Conservation (phyloP, 2,797 vertebrate species). For the Cuniculus paca region DNA sequence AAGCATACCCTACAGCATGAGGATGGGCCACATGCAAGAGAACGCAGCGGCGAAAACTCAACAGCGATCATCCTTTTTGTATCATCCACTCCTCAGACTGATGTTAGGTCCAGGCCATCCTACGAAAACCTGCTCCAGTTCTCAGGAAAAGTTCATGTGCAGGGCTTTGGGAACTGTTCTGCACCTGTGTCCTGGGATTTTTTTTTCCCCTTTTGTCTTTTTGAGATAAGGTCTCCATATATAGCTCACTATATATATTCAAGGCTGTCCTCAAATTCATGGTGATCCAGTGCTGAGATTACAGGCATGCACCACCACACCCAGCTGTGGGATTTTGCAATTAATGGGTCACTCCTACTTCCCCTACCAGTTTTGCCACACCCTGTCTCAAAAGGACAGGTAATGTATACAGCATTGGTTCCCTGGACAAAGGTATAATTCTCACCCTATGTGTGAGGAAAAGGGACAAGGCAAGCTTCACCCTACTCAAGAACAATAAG, state of each 20-base stretch:
- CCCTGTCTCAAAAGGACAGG: not conserved
- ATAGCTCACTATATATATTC: no score
- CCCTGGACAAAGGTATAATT: not conserved
- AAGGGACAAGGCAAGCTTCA: not conserved
- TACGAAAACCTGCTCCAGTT: not conserved
- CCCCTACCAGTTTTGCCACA: not conserved
- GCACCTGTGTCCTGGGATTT: not conserved
- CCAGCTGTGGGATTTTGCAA: not conserved
- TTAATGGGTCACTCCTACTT: not conserved
- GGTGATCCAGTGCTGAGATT: not conserved
- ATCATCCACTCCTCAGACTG: not conserved
- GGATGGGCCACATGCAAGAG: not conserved
- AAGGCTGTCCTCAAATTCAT: not conserved
- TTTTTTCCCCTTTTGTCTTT: no score
- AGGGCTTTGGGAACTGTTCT: not conserved
- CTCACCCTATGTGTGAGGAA: not conserved
- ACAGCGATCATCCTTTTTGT: not conserved
- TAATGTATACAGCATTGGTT: not conserved
- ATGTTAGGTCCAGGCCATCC: not conserved
- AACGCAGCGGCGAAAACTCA: not conserved
- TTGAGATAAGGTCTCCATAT: not conserved
- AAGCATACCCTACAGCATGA: not conserved
- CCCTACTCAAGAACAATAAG: not conserved
- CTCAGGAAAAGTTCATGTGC: not conserved
- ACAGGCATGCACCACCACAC: not conserved